Evolutionary conservation across 2,113 vertebrate species (phyloP).

Genomic region (Sylvia atricapilla): DNA sequence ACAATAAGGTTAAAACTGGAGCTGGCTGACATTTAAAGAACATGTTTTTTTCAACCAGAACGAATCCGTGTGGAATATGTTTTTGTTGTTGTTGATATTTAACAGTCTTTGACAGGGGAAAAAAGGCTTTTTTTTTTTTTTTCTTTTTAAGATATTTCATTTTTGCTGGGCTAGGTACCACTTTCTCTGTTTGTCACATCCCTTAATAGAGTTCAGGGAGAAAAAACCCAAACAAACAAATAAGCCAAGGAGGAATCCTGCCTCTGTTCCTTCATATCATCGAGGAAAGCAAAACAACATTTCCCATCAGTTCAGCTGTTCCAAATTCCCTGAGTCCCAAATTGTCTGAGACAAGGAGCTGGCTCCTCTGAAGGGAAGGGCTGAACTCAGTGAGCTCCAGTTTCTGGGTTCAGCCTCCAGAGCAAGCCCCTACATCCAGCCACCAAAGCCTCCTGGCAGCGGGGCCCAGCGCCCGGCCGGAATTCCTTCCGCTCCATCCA

Average conservation of each 20-base stretch:
- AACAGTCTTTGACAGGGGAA: neutral
- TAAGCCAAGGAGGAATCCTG: neutral
- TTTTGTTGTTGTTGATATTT: conserved; percentile 26
- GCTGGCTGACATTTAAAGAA: conserved; percentile 57
- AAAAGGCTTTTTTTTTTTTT: neutral
- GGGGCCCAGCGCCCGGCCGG: neutral
- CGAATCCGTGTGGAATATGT: neutral
- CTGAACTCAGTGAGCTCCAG: neutral
- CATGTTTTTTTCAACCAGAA: neutral
- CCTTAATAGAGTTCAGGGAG: neutral
- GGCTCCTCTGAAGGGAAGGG: neutral
- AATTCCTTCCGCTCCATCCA: neutral
- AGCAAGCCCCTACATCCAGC: neutral
- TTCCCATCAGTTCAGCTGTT: neutral
- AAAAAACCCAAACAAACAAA: neutral
- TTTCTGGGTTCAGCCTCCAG: neutral
- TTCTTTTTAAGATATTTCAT: neutral
- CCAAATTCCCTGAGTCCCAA: neutral
- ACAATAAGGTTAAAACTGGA: conserved; percentile 49
- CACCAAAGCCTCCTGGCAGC: neutral
- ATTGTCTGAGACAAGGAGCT: neutral
- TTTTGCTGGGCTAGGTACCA: neutral
- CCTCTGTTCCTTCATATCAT: neutral
- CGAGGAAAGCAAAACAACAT: neutral
- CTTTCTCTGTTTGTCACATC: neutral